These are phyloP conservation scores for Sinocyclocheilus grahami DNA, from an alignment of 2,113 vertebrate genomes.

Conservation along the genomic window DNA sequence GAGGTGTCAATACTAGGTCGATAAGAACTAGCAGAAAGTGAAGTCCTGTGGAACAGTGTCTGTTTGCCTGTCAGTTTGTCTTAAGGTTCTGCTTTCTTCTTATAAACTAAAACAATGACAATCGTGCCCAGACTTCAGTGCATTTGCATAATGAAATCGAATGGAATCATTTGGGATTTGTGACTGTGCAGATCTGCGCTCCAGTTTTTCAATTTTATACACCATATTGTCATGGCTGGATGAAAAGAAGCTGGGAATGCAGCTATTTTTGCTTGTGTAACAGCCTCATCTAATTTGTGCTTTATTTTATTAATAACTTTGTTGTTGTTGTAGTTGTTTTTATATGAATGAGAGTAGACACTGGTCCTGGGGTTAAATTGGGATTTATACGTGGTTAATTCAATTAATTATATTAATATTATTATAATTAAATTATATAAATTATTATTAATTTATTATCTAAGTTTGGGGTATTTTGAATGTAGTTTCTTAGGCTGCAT, in stretches of 20 bases:
- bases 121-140: slow-evolving; percentile 40
- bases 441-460: too few relatives aligned
- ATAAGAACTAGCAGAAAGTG: background rate
- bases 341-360: background rate
- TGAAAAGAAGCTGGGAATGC: slow-evolving; percentile 36
- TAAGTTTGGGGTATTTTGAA: too few relatives aligned
- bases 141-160: slow-evolving; percentile 71
- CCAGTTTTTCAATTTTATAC: slow-evolving; percentile 65
- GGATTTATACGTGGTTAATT: background rate
- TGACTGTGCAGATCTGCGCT: slow-evolving; percentile 64
- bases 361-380: background rate
- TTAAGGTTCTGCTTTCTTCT: background rate
- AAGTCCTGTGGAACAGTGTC: background rate
- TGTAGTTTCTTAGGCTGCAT: too few relatives aligned
- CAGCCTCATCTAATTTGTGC: slow-evolving; percentile 48
- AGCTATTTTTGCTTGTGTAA: background rate
- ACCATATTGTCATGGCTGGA: slow-evolving; percentile 56
- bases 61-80: slow-evolving; percentile 21
- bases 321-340: background rate
- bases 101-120: slow-evolving; percentile 51
- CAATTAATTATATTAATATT: too few relatives aligned
- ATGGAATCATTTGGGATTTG: slow-evolving; percentile 63
- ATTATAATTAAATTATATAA: too few relatives aligned
- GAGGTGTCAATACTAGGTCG: slow-evolving; percentile 7
- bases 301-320: slow-evolving; percentile 20